Evolutionary conservation across 2,888 invertebrate species (phyloP).

Genomic region (Selenia dentaria): DNA sequence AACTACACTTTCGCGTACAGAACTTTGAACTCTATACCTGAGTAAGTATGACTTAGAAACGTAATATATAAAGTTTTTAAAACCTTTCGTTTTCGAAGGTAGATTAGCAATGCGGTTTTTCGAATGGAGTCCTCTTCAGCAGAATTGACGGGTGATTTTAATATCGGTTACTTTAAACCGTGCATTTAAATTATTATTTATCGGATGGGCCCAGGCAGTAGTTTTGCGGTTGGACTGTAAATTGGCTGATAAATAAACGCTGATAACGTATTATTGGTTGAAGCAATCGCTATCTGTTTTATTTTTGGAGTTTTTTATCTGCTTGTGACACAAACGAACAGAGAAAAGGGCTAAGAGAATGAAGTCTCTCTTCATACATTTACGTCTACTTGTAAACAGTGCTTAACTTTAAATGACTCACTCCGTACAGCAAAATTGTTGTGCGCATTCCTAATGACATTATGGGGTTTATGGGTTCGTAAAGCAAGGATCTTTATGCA

Average conservation of each 20-base stretch:
- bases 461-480: no score
- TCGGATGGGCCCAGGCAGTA: conserved; percentile 46
- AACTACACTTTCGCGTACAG: not conserved
- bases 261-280: conserved; percentile 20
- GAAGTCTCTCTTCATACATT: no score
- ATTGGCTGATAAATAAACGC: conserved; percentile 39
- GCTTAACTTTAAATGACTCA: no score
- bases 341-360: no score
- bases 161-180: conserved; percentile 50
- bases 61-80: conserved; percentile 30
- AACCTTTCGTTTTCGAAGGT: conserved; percentile 32
- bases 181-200: conserved; percentile 53
- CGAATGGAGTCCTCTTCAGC: conserved; percentile 68
- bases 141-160: conserved; percentile 71
- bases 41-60: conserved; percentile 12
- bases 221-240: conserved; percentile 46
- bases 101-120: conserved; percentile 79
- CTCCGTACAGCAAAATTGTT: no score
- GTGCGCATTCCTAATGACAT: no score
- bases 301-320: not conserved
- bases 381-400: no score
- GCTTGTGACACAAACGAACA: no score
- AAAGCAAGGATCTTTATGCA: no score
- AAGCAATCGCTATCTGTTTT: not conserved
- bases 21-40: conserved; percentile 30